Evolutionary conservation across 1,140 invertebrate species (phyloP).

Genomic region (Apis dorsata): DNA sequence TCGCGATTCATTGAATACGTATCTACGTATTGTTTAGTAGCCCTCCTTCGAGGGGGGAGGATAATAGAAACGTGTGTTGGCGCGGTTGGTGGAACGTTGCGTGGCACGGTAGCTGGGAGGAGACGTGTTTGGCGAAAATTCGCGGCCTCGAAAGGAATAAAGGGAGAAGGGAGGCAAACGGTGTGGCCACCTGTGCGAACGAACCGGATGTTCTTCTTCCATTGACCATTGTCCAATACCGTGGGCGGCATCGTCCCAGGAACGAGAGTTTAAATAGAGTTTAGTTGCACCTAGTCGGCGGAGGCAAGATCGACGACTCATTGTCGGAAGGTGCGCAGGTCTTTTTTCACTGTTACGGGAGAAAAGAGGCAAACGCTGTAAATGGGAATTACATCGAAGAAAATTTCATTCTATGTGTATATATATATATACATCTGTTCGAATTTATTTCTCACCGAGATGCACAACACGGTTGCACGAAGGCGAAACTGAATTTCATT

Average conservation of each 20-base stretch:
- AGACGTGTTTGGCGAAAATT: slow-evolving; percentile 29
- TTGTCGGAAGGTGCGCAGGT: slow-evolving; percentile 38
- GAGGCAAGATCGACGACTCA: slow-evolving; percentile 55
- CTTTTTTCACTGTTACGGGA: not conserved
- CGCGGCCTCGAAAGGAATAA: not conserved
- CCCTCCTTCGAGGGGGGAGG: not conserved
- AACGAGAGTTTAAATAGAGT: slow-evolving; percentile 68
- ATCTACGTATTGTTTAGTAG: not conserved
- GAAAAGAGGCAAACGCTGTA: slow-evolving; percentile 12
- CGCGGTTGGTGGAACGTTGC: not conserved
- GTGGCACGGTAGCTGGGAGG: not conserved
- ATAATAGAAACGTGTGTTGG: not conserved
- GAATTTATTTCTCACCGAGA: slow-evolving; percentile 26
- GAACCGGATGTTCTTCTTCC: slow-evolving; percentile 64
- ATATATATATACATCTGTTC: slow-evolving; percentile 46
- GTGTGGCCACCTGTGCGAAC: slow-evolving; percentile 58
- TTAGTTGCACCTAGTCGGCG: slow-evolving; percentile 54
- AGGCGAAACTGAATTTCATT: not conserved
- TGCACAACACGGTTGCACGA: too few species aligned
- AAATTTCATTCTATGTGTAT: slow-evolving; percentile 53
- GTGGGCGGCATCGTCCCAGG: slow-evolving; percentile 53
- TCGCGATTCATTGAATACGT: slow-evolving; percentile 25
- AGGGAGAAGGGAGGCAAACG: slow-evolving; percentile 48
- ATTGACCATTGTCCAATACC: slow-evolving; percentile 67
- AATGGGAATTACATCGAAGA: slow-evolving; percentile 58